Conservation (phyloP, 1,140 invertebrate species). For the Trichonephila inaurata region DNA sequence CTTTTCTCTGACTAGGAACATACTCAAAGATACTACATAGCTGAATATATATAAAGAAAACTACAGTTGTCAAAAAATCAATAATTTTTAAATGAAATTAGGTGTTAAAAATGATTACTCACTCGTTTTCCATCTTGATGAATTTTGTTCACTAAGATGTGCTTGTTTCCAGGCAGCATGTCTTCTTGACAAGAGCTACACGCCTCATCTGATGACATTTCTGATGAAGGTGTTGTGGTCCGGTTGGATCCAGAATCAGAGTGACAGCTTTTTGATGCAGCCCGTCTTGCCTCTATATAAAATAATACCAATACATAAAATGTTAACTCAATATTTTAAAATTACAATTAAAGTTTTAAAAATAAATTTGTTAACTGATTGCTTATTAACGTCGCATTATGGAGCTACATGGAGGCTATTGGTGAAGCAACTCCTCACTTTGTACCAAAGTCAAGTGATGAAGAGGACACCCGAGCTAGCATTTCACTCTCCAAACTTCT, state of each 20-base stretch:
- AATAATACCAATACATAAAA: background rate
- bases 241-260: slow-evolving; percentile 58
- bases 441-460: no score
- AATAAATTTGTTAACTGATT: no score
- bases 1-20: no score
- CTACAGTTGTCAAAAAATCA: background rate
- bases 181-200: slow-evolving; percentile 70
- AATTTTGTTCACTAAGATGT: slow-evolving; percentile 64
- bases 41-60: background rate
- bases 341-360: no score
- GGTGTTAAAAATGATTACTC: background rate
- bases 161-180: slow-evolving; percentile 58
- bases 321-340: no score
- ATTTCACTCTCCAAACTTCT: no score
- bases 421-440: no score
- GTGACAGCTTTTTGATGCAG: slow-evolving; percentile 13
- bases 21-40: no score
- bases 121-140: slow-evolving; percentile 71
- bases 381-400: no score
- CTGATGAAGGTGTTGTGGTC: slow-evolving; percentile 62
- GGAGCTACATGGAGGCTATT: no score
- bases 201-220: slow-evolving; percentile 70
- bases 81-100: background rate
- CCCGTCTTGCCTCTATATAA: slow-evolving; percentile 40
- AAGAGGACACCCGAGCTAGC: no score